phyloP scores from a whole-genome alignment of 2,888 invertebrate species.

The Ophraella communa region DNA sequence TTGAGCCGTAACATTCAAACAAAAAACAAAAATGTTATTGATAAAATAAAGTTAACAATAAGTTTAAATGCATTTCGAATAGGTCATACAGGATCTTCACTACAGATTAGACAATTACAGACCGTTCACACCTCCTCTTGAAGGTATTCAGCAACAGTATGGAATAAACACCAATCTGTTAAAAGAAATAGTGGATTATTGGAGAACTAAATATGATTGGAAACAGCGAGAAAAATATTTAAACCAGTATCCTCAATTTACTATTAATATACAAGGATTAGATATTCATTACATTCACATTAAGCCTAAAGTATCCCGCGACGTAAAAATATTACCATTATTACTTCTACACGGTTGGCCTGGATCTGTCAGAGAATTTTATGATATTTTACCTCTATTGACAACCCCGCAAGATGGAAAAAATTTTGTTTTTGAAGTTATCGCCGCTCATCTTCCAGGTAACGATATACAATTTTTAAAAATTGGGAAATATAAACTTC shows the following conservation, averaged over 20 bases:
- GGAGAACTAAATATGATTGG: slow-evolving; percentile 78
- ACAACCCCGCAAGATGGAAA: slow-evolving; percentile 61
- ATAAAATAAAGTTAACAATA: not conserved
- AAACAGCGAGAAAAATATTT: slow-evolving; percentile 65
- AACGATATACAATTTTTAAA: not conserved
- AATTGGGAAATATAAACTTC: too few relatives aligned
- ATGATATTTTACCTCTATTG: slow-evolving; percentile 73
- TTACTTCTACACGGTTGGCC: slow-evolving; percentile 89
- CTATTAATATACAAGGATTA: slow-evolving; percentile 76
- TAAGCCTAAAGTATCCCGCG: slow-evolving; percentile 60
- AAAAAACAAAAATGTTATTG: too few relatives aligned
- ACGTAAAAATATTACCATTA: slow-evolving; percentile 66
- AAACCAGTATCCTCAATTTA: slow-evolving; percentile 73
- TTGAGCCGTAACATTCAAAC: too few relatives aligned
- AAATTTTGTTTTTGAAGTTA: slow-evolving; percentile 71
- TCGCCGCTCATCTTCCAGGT: slow-evolving; percentile 65
- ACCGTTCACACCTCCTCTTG: slow-evolving; percentile 63
- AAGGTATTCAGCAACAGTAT: slow-evolving; percentile 75
- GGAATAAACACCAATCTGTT: slow-evolving; percentile 77
- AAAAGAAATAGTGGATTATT: slow-evolving; percentile 73
- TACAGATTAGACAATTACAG: slow-evolving; percentile 63
- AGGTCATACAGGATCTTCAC: slow-evolving; percentile 40
- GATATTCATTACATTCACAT: slow-evolving; percentile 66
- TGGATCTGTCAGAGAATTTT: slow-evolving; percentile 84
- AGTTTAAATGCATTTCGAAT: not conserved